Evolutionary conservation across 1,140 invertebrate species (phyloP), one percentile per base, ranked within the genome.

Genomic region (Drosophila navojoa): DNA sequence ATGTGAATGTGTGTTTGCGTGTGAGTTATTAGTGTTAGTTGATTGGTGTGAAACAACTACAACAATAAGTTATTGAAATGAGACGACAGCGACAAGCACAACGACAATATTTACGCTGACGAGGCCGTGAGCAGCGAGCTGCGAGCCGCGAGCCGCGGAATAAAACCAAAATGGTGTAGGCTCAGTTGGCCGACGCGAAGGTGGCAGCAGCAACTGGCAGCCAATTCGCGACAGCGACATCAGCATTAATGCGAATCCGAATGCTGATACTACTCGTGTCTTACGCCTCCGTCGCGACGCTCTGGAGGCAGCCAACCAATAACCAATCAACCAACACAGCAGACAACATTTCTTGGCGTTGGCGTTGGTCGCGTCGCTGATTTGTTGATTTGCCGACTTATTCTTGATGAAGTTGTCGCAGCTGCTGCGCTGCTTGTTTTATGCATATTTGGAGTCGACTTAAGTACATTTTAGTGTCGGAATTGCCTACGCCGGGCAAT

Each of bases 91-190:
- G 67, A 68, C 80, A 59, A 38, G 47, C 16, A 63, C 61, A 47
- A 40, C 55, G 22, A 63, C 60, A 58, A 58, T 58, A 66, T 66
- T 69, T 64, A 69, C 58, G 45, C 29, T 61, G 44, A 49, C 71
- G 71, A 73, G 62, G 70, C 62, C 62, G 47, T 47, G 22, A 70
- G 61, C 71, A 3, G 27, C 27, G 27, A 29, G 27, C 27, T n/a
- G n/a, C 54, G 22, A 70, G 61, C 71, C 27, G 27, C 27, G 27
- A 29, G 27, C 27, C 32, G 32, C 32, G 32, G 72, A 79, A 79
- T 72, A 68, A 86, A 89, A 82, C 84, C 77, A 89, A 89, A 89
- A 89, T 89, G 85, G 84, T 89, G 85, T 84, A 70, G 84, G 84
- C 77, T 68, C 78, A 69, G 63, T 55, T 63, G 42, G 44, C 45